Conservation (phyloP, 2,113 vertebrate genomes). For the Lepus americanus region DNA sequence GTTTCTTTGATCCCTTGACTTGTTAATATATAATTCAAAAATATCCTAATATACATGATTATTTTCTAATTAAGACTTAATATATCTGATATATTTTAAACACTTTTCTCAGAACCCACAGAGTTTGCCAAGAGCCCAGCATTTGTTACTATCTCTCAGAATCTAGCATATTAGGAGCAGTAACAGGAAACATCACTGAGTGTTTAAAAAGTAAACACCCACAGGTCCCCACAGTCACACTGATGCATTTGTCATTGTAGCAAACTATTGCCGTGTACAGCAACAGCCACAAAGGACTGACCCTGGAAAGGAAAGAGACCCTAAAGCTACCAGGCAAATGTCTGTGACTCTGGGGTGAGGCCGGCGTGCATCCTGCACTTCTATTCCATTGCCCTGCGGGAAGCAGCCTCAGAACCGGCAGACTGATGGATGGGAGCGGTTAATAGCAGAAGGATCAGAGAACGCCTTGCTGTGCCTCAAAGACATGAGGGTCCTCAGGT, state of each 20-base stretch:
- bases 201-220: background rate
- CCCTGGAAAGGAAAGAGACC: fast-evolving
- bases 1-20: conserved; percentile 27
- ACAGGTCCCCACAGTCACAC: background rate
- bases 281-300: background rate
- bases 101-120: background rate
- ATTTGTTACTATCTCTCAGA: background rate
- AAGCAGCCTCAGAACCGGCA: background rate
- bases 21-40: conserved; percentile 16
- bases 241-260: background rate
- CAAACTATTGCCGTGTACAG: background rate
- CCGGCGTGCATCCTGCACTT: background rate
- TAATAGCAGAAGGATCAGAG: background rate
- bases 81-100: background rate
- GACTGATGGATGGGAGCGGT: fast-evolving
- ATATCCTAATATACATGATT: background rate
- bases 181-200: background rate
- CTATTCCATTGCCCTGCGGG: background rate
- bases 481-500: background rate
- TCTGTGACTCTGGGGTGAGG: background rate
- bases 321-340: background rate
- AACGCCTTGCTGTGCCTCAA: background rate
- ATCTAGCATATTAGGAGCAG: background rate
- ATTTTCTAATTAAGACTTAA: background rate
- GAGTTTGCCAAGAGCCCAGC: background rate